These are phyloP conservation scores for Lynx canadensis DNA, from an alignment of 2,113 vertebrate species.

Conservation along the genomic window DNA sequence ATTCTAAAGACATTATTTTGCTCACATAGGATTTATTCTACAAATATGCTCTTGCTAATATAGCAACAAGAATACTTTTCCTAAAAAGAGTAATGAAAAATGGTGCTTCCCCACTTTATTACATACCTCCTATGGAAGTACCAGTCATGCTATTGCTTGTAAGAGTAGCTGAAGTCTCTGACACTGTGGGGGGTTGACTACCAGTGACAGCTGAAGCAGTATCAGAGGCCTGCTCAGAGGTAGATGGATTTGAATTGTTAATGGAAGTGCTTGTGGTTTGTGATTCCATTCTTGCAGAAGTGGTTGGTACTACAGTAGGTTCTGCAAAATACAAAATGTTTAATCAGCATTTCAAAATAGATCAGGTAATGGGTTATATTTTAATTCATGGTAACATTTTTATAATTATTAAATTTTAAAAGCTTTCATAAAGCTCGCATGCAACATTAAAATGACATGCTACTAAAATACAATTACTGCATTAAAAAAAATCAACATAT, in stretches of 20 bases:
- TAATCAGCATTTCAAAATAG: conserved; percentile 52
- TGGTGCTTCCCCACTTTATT: not conserved
- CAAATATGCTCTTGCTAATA: not conserved
- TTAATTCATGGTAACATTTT: conserved; percentile 20
- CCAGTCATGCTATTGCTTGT: conserved; percentile 87
- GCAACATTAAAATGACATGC: not conserved
- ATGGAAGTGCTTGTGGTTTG: conserved; percentile 91
- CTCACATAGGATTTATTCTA: not conserved
- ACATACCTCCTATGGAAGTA: conserved; percentile 90
- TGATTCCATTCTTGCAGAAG: conserved; percentile 90
- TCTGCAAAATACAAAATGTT: conserved; percentile 85
- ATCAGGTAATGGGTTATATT: conserved; percentile 18
- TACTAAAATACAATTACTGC: not conserved
- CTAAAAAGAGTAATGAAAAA: conserved; percentile 4
- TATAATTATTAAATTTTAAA: conserved; percentile 22
- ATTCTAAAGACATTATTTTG: not conserved
- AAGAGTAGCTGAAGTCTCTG: conserved; percentile 88
- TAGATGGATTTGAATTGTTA: conserved; percentile 89
- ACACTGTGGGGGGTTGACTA: conserved; percentile 88
- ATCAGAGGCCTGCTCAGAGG: conserved; percentile 94
- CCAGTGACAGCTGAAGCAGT: conserved; percentile 88
- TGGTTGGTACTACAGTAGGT: conserved; percentile 95
- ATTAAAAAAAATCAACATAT: conserved; percentile 12
- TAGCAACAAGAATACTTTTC: conserved; percentile 1
- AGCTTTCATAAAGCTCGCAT: not conserved